Evolutionary conservation across 1,140 invertebrate species (phyloP), one percentile per base, ranked within the genome.

Genomic region (Cheumatopsyche charites): DNA sequence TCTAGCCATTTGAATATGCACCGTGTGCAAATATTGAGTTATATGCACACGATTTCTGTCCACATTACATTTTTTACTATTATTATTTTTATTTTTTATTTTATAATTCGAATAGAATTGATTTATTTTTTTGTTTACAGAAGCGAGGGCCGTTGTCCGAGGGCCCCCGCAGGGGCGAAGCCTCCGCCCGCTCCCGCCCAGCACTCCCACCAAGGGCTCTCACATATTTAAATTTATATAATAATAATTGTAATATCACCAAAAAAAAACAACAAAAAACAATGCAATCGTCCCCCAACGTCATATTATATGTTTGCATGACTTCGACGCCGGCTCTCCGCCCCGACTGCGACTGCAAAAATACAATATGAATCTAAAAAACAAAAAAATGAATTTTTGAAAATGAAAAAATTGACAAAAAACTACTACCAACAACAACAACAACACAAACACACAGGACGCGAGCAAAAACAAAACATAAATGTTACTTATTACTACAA

Each of bases 401-500:
- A n/a, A n/a, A n/a, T n/a, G n/a, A n/a, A n/a, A n/a, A n/a, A n/a
- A n/a, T n/a, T n/a, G n/a, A n/a, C n/a, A n/a, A n/a, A n/a, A n/a
- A n/a, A n/a, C n/a, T n/a, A n/a, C n/a, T 7, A 63, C 26, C 15
- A 63, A 25, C 65, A n/a, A n/a, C n/a, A n/a, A n/a, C 29, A 36
- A 4, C 29, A 36, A 36, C 29, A 36, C 29, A 36, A 36, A 67
- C 25, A 29, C 41, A 70, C 55, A 25, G 68, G 71, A 71, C 61
- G 68, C 71, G 68, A 70, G 71, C 74, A 69, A 72, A 67, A 55
- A 66, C 42, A 66, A 68, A 70, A 62, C 62, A 66, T 71, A 71
- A 76, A 76, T 76, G 70, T 72, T 76, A 76, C 72, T 76, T 76
- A 76, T 75, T 75, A 72, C 70, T 72, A 75, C 74, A 75, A 75